Base-by-base conservation (phyloP, 2,113 vertebrate genomes). In the Oreochromis aureus region DNA sequence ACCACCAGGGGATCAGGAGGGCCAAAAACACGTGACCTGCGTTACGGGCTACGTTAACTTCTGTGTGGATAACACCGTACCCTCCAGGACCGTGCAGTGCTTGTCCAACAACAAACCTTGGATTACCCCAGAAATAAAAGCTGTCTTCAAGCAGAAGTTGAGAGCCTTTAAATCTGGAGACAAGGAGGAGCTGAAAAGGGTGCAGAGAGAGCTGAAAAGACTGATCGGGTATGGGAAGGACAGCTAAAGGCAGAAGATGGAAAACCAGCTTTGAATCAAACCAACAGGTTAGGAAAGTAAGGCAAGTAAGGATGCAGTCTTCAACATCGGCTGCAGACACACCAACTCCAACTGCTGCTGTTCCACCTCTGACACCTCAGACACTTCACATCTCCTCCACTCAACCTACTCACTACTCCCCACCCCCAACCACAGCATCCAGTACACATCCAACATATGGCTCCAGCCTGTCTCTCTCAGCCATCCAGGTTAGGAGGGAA, bases 221-320 rank as follows among this genome's bases (percentile, higher is more conserved):
- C 56, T 59, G 56, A 30, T 0, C 0, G 13, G 56, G 24, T 5
- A 59, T 59, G 56, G 56, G 24, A 30, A 58, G 56, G 56, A 58
- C 0, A 16, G 56, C 56, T 30, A 58, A 0, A 58, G 24, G 24
- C 56, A 58, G 13, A 59, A 30, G 27, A 30, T 30, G 3, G 56
- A 59, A 59, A 58, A 58, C 22, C 55, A 3, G 22, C 22, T 56
- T 56, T 54, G 19, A 54, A 11, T 54, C 19, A 54, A 54, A 22
- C 1, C 27, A 30, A 30, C 27, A 30, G 27, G 27, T 24, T 24
- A 24, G 24, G 24, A 24, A 24, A 24, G 24, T 24, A 24, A 24
- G 24, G 24, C 24, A 24, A 24, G 24, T 24, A 24, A 24, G 30
- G 30, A 0, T 53, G 51, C 19, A 53, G 19, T 53, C 51, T n/a